phyloP scores from a whole-genome alignment of 2,888 invertebrate species.

The Drosophila mettleri region DNA sequence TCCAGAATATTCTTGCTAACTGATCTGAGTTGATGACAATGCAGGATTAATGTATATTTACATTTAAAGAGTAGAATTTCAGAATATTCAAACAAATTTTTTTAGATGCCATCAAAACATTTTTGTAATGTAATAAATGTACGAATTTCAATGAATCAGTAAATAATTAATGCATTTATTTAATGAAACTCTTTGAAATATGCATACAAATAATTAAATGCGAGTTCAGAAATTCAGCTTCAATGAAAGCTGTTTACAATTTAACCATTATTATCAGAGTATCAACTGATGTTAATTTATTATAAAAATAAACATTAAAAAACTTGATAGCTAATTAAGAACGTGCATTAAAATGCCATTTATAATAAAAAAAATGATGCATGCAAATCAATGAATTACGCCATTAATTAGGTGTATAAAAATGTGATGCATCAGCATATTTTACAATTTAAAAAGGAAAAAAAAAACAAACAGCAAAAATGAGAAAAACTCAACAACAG shows the following conservation, averaged over 20 bases:
- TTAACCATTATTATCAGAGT: conserved; percentile 8
- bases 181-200: background rate
- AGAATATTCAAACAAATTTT: background rate
- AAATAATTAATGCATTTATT: background rate
- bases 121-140: background rate
- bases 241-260: conserved; percentile 7
- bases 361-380: conserved; percentile 29
- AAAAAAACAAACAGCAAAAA: conserved; percentile 15
- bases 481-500: conserved; percentile 7
- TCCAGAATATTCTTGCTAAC: background rate
- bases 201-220: background rate
- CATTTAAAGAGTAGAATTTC: background rate
- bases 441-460: conserved; percentile 37
- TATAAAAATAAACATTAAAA: background rate
- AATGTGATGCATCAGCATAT: conserved; percentile 26
- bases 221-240: background rate
- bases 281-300: conserved; percentile 12
- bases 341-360: conserved; percentile 39
- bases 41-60: background rate
- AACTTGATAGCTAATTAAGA: conserved; percentile 22
- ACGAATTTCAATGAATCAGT: background rate
- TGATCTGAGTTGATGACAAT: background rate
- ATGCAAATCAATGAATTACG: conserved; percentile 49
- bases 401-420: conserved; percentile 45
- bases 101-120: background rate